Percentiles rank a stretch among this genome's conserved stretches.
These are phyloP conservation scores for Callaeas wilsoni DNA, from an alignment of 2,113 vertebrate species.

Conservation along the genomic window DNA sequence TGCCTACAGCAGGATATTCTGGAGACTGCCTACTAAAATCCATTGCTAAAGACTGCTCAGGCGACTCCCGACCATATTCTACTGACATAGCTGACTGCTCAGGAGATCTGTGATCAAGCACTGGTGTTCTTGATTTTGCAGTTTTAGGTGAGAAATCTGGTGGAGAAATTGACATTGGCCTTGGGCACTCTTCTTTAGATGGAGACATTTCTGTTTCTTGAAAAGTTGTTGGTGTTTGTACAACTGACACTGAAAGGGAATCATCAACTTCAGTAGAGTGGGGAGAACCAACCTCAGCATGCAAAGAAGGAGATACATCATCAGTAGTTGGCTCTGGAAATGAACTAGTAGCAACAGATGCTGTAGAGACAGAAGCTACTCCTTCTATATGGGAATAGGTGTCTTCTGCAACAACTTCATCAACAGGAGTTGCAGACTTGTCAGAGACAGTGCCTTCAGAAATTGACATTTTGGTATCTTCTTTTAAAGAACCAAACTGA, in stretches of 20 bases:
- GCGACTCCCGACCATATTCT: constrained; percentile 88
- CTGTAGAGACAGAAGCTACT: constrained; percentile 90
- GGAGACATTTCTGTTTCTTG: constrained; percentile 93
- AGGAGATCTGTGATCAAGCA: constrained; percentile 83
- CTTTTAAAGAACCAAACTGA: constrained; percentile 83
- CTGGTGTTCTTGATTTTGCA: constrained; percentile 76
- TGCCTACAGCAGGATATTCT: constrained; percentile 78
- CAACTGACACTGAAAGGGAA: constrained; percentile 94
- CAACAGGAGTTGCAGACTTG: constrained; percentile 89
- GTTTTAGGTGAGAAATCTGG: constrained; percentile 91
- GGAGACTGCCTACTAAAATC: constrained; percentile 94
- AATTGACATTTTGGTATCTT: constrained; percentile 98
- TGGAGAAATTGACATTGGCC: constrained; percentile 95
- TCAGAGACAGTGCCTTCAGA: constrained; percentile 96
- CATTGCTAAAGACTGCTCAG: constrained; percentile 89
- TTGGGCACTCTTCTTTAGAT: constrained; percentile 90
- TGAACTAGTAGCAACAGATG: constrained; percentile 93
- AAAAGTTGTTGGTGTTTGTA: constrained; percentile 91
- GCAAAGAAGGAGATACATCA: constrained; percentile 91
- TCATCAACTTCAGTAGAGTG: constrained; percentile 97
- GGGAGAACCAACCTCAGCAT: constrained; percentile 93
- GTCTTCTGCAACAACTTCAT: constrained; percentile 93
- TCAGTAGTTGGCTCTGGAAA: constrained; percentile 94
- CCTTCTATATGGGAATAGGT: constrained; percentile 92
- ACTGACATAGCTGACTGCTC: constrained; percentile 89